Base-by-base conservation (phyloP, 2,888 invertebrate genomes). In the Dicyrtomina minuta region DNA sequence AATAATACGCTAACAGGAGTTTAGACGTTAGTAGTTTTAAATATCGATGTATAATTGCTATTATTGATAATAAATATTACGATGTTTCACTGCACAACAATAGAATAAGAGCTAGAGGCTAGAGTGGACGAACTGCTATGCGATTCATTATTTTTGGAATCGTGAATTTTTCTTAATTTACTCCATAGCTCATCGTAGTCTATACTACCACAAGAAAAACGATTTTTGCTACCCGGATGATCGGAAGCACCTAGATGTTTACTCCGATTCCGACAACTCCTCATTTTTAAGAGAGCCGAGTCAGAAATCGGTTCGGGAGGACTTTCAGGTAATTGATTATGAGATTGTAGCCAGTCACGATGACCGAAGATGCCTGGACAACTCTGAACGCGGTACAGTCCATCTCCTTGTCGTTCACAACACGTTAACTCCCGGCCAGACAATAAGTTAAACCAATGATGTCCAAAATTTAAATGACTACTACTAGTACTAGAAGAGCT, bases 341-440 rank as follows among this genome's bases (percentile, higher is more conserved):
- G 70, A 56, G 70, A 51, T 49, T 74, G 68, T 51, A 70, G 46
- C 70, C 70, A 72, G 70, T 74, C 74, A 58, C 66, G 72, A 68
- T 70, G 72, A 17, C 72, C 77, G n/a, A 78, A 70, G 70, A 79
- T 79, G 27, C 79, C 79, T 17, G 80, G 80, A 72, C 80, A 80
- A 46, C 79, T 79, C 55, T 79, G 79, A 55, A 79, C 79, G 26
- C 80, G 68, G 65, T 79, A 79, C 8, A 79, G 74, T 51, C 79
- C 74, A 59, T 78, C 77, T 17, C 64, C 70, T 55, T 66, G 70
- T 66, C 72, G 65, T 39, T 71, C 71, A 70, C 74, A 74, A 56
- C 74, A 74, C 13, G 66, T 66, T 62, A 72, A 60, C 60, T 72
- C 72, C 33, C 72, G 61, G 20, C 71, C 71, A 24, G 72, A 71